Evolutionary conservation across 2,888 invertebrate genomes (phyloP), one percentile per base, ranked within the genome.

Genomic region (Drosophila acutilabella): DNA sequence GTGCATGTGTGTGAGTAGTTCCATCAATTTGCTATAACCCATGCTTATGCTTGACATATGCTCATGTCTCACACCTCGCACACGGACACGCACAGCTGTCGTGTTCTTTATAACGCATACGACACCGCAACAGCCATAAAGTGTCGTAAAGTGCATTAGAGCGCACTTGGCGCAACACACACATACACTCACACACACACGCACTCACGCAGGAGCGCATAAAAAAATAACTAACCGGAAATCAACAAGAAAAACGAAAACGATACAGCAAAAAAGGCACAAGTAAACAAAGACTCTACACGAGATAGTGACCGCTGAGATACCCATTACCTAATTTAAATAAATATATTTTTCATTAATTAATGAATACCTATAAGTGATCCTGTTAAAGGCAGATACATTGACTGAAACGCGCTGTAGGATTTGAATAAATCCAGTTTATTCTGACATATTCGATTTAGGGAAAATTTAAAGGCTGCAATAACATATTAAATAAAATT

Each of bases 121-220:
- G 68, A 68, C 76, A 65, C 73, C 83, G 60, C 77, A 76, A 52
- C 73, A 52, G 72, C 65, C 66, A 75, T 87, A 84, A 81, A 84
- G 88, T 87, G 88, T 87, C 85, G 74, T 82, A 87, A 87, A 84
- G 82, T 84, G 84, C 84, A 84, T 84, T 87, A 87, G 85, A 84
- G 85, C 85, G 70, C 80, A 78, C 80, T 87, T 80, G 81, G 80
- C 75, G 78, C 67, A 73, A 56, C 53, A 56, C 57, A 57, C 74
- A 69, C 26, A 26, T 41, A 51, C n/a, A 50, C 48, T 13, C 58
- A 61, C 58, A 64, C 52, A 59, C 67, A 68, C 44, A 48, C 26
- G 58, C 18, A 44, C 8, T 20, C 11, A 62, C 8, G 13, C 6
- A 38, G 53, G 40, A 58, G 47, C 51, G 53, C 50, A 70, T 52